Percentiles rank a stretch among this genome's conserved stretches.
Conservation (phyloP, 1,140 invertebrate genomes). For the Heliconius himera region DNA sequence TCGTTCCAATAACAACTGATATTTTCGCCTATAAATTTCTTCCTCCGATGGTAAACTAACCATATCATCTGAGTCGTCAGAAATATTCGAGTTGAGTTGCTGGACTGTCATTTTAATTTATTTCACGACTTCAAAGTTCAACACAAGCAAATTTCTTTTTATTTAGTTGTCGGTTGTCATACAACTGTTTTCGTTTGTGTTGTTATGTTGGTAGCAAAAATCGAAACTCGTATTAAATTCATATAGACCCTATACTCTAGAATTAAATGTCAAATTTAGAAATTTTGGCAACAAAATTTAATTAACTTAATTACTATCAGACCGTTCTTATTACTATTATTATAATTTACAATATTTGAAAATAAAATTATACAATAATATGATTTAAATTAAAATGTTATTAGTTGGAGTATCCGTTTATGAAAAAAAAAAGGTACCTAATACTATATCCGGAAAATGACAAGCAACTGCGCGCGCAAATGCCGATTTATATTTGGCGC, state of each 20-base stretch:
- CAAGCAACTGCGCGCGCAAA: constrained; percentile 35
- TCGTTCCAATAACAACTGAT: constrained; percentile 84
- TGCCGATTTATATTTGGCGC: constrained; percentile 47
- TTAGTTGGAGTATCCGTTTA: constrained; percentile 24
- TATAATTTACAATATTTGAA: too few species aligned
- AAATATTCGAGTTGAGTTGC: constrained; percentile 80
- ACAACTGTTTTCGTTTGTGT: constrained; percentile 26
- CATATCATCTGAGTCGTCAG: constrained; percentile 82
- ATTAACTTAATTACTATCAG: not conserved
- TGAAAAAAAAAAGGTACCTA: not conserved
- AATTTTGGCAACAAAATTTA: not conserved
- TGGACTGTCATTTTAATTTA: constrained; percentile 82
- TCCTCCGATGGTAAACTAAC: constrained; percentile 82
- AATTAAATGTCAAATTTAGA: not conserved
- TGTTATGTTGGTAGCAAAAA: constrained; percentile 47
- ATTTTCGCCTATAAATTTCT: constrained; percentile 84
- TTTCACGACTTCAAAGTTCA: constrained; percentile 79
- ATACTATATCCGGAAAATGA: constrained; percentile 38
- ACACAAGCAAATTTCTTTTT: constrained; percentile 73
- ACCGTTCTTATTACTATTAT: not conserved
- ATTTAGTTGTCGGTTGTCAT: constrained; percentile 63
- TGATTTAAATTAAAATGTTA: not conserved
- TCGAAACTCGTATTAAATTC: constrained; percentile 24
- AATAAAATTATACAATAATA: not conserved
- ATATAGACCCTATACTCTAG: not conserved